A percentile compares a stretch with the other conserved stretches of the same genome.
phyloP scores from a whole-genome alignment of 2,113 vertebrate genomes.

The Bufo bufo region DNA sequence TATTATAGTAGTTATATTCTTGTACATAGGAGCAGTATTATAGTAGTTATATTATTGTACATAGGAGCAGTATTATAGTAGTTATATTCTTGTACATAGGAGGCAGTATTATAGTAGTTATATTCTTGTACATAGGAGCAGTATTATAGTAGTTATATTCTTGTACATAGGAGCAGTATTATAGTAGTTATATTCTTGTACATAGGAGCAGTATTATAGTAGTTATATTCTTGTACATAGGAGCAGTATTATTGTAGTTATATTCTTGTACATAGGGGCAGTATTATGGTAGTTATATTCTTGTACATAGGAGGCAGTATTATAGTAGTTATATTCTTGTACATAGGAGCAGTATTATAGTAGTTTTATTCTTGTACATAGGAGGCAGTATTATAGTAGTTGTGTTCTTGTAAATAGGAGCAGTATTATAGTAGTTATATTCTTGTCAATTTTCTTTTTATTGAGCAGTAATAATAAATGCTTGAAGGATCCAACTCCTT shows the following conservation, averaged over 20 bases:
- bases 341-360: no score
- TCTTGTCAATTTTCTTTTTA: no score
- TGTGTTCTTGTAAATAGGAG: no score
- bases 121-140: not conserved
- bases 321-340: not conserved
- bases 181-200: not conserved
- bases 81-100: no score
- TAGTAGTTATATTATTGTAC: no score
- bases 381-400: no score
- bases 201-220: not conserved
- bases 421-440: no score
- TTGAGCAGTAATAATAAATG: no score
- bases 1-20: no score
- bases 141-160: constrained; percentile 4
- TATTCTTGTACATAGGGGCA: not conserved
- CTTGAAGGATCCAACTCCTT: no score
- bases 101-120: not conserved
- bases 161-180: not conserved
- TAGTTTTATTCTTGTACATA: no score
- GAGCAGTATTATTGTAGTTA: not conserved
- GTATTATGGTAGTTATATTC: constrained; percentile 3
- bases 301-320: constrained; percentile 3
- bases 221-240: not conserved
- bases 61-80: not conserved
- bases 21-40: no score